A percentile compares a stretch with the other conserved stretches of the same genome.
These are phyloP conservation scores for Ptilonorhynchus violaceus DNA, from an alignment of 2,113 vertebrate genomes.

Conservation along the genomic window DNA sequence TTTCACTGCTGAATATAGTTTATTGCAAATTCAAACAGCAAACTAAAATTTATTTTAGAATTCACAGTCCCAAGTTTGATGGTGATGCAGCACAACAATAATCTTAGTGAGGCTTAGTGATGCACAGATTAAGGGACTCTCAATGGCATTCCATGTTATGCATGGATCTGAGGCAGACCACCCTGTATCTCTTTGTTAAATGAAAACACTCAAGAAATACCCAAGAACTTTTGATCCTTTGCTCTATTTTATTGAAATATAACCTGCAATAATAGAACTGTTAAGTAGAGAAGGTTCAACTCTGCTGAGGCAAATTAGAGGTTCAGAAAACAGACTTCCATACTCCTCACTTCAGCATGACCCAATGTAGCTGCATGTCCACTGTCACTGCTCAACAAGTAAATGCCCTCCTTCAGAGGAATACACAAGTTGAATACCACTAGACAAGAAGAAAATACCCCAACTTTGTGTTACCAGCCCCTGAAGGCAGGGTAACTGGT, in stretches of 20 bases:
- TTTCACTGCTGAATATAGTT: not conserved
- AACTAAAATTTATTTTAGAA: not conserved
- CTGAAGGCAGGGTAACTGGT: not conserved
- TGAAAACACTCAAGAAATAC: not conserved
- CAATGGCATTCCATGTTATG: accelerated
- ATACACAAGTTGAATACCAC: not conserved
- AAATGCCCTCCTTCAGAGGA: not conserved
- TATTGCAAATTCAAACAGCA: not conserved
- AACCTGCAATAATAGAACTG: not conserved
- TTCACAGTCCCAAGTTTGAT: not conserved
- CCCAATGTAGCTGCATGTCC: not conserved
- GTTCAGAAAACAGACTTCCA: not conserved
- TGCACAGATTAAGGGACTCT: not conserved
- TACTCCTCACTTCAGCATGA: not conserved
- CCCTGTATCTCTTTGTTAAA: not conserved
- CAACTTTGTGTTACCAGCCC: accelerated
- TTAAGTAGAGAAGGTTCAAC: not conserved
- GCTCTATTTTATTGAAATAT: not conserved
- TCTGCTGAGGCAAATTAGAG: not conserved
- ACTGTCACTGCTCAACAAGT: not conserved
- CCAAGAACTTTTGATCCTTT: not conserved
- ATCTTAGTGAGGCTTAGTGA: not conserved
- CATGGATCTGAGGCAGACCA: not conserved
- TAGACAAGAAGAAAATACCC: accelerated
- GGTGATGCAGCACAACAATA: not conserved